phyloP scores from a whole-genome alignment of 64 coral and sea anemone species.

The Trachythela sp. region DNA sequence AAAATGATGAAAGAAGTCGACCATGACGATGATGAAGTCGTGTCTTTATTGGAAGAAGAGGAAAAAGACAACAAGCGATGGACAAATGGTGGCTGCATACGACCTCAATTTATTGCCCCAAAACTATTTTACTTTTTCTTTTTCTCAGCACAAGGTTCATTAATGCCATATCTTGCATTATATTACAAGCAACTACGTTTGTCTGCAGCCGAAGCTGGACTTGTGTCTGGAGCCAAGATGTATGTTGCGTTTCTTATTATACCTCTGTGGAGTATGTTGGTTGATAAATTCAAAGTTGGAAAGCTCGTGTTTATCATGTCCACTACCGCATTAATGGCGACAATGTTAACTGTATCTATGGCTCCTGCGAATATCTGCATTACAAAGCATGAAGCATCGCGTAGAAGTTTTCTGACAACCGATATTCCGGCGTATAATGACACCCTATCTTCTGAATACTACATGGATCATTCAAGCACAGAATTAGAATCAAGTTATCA shows the following conservation, averaged over 20 bases:
- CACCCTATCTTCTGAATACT: background rate
- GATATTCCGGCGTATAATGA: background rate
- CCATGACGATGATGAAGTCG: conserved; percentile 8
- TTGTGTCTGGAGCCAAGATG: conserved; percentile 79
- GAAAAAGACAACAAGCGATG: background rate
- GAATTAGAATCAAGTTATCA: background rate
- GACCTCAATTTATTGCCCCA: conserved; percentile 27
- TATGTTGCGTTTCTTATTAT: conserved; percentile 96
- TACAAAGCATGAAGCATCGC: conserved; percentile 2
- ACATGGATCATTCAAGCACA: background rate
- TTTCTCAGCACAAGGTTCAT: conserved; percentile 86
- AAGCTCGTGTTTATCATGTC: conserved; percentile 79
- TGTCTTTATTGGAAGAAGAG: background rate
- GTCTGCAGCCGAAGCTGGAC: conserved; percentile 74
- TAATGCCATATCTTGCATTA: conserved; percentile 79
- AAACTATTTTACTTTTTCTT: conserved; percentile 97
- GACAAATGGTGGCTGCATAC: background rate
- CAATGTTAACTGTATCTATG: conserved; percentile 67
- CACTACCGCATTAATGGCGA: conserved; percentile 60
- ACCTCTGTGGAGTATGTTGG: conserved; percentile 81
- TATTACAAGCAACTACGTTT: conserved; percentile 91
- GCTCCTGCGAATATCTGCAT: conserved; percentile 83
- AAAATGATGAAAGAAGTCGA: conserved; percentile 26
- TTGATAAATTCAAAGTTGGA: conserved; percentile 81
- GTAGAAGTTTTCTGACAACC: background rate